These are phyloP conservation scores for Gibbula magus DNA, from an alignment of 2,888 invertebrate genomes.

Conservation along the genomic window DNA sequence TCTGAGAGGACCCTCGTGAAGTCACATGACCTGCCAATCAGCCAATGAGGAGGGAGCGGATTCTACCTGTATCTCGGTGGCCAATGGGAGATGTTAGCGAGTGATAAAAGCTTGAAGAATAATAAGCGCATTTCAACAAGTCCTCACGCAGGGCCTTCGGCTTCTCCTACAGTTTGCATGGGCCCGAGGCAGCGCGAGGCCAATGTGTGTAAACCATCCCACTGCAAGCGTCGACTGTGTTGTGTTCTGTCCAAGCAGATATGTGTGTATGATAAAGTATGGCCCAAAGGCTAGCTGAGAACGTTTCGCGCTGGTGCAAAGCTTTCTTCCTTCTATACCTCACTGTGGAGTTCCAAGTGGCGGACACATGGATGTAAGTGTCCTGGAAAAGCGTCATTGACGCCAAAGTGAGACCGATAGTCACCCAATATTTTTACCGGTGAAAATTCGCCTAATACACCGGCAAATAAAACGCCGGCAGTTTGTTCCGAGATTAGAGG, in stretches of 20 bases:
- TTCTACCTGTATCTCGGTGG: conserved; percentile 17
- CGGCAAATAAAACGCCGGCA: conserved; percentile 20
- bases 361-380: conserved; percentile 27
- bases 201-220: conserved; percentile 1
- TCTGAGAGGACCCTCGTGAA: not conserved
- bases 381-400: not conserved
- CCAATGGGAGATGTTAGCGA: conserved; percentile 23
- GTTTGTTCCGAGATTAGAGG: not conserved
- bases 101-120: conserved; percentile 23
- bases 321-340: conserved; percentile 2
- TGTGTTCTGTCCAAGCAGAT: not conserved
- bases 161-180: not conserved
- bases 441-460: not conserved
- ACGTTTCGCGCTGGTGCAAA: not conserved
- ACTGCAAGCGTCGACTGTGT: not conserved
- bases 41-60: not conserved
- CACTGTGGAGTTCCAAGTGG: conserved; percentile 7
- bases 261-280: not conserved
- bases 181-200: not conserved
- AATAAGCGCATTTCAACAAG: conserved; percentile 19
- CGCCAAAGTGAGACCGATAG: too few relatives aligned
- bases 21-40: not conserved
- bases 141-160: not conserved
- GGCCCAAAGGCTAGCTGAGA: not conserved
- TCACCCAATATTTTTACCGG: conserved; percentile 14